phyloP scores from a whole-genome alignment of 2,113 vertebrate species.

The Cyanoramphus novaezelandiae region DNA sequence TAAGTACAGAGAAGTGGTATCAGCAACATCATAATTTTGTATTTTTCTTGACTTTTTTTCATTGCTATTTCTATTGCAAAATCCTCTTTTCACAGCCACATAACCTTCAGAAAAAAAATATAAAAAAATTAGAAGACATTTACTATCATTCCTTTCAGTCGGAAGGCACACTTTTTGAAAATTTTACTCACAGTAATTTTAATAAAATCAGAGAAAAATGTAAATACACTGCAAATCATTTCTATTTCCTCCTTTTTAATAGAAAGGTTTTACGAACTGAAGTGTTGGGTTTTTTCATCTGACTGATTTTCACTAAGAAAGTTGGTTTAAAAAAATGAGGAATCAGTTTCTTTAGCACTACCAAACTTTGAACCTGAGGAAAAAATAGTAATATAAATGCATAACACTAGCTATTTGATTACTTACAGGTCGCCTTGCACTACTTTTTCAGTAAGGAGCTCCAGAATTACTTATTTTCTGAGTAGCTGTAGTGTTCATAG shows the following conservation, averaged over 20 bases:
- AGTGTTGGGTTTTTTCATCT: neutral
- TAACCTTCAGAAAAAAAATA: neutral
- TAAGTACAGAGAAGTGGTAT: neutral
- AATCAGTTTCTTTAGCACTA: neutral
- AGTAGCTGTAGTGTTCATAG: neutral
- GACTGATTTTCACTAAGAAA: neutral
- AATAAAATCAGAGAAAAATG: neutral
- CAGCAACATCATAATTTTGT: neutral
- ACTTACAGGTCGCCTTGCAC: neutral
- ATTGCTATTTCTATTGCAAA: neutral
- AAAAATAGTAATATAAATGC: neutral
- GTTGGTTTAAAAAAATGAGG: neutral
- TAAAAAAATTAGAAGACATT: neutral
- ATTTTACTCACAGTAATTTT: neutral
- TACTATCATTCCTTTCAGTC: neutral
- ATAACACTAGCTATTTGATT: neutral
- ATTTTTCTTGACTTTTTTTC: constrained; percentile 1
- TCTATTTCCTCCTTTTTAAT: neutral
- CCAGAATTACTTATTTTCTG: neutral
- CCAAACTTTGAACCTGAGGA: neutral
- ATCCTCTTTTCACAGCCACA: neutral
- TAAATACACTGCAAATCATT: neutral
- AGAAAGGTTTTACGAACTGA: neutral
- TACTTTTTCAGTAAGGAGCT: neutral
- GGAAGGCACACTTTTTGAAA: neutral